Conservation (phyloP, 53 echinoderm and acorn worm genomes). For the Paracentrotus lividus region DNA sequence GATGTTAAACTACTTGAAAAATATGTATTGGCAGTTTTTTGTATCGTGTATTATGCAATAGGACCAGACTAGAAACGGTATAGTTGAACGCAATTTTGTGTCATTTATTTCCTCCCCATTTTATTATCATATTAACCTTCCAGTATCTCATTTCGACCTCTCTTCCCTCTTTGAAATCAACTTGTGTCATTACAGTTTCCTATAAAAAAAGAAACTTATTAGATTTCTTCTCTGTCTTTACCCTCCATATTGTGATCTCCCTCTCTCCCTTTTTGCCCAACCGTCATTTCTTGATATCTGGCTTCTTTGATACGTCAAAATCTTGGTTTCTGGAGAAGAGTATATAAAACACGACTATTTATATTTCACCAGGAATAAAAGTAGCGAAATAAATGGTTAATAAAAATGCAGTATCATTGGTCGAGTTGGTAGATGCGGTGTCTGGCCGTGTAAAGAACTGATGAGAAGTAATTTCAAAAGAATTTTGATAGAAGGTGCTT, state of each 20-base stretch:
- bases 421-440: neutral
- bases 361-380: slow-evolving; percentile 53
- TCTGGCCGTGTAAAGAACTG: slow-evolving; percentile 33
- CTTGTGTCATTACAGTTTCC: too few relatives aligned
- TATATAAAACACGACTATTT: slow-evolving; percentile 64
- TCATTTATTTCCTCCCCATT: neutral
- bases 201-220: too few relatives aligned
- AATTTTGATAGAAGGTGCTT: slow-evolving; percentile 65
- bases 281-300: neutral
- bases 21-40: slow-evolving; percentile 1
- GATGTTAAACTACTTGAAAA: neutral
- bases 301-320: neutral
- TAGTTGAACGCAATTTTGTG: neutral
- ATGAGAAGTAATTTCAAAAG: slow-evolving; percentile 65
- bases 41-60: slow-evolving; percentile 53
- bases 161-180: too few relatives aligned
- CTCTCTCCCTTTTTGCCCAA: neutral
- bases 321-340: slow-evolving; percentile 20
- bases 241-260: neutral
- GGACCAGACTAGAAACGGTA: slow-evolving; percentile 24
- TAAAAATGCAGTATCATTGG: slow-evolving; percentile 23
- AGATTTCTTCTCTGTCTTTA: too few relatives aligned
- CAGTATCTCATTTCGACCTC: too few relatives aligned
- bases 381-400: neutral
- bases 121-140: neutral